Evolutionary conservation across 2,797 vertebrate genomes (phyloP).

Genomic region (Gymnoscopelus microlampas): DNA sequence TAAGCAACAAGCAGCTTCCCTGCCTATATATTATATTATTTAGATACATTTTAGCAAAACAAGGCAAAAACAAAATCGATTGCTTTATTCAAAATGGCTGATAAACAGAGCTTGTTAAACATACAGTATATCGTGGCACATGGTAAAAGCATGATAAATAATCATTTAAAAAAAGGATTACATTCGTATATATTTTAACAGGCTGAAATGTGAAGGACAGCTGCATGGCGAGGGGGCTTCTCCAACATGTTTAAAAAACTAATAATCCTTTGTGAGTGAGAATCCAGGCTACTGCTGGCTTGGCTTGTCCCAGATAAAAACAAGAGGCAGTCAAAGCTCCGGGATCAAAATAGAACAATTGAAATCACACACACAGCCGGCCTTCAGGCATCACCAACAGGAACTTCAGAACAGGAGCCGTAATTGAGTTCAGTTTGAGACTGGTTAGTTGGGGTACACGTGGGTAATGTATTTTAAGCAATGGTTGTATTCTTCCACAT

Average conservation of each 20-base stretch:
- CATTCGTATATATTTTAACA: constrained; percentile 17
- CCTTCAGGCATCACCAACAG: constrained; percentile 15
- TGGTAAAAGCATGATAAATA: constrained; percentile 26
- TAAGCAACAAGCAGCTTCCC: too few relatives aligned
- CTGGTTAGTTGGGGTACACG: background rate
- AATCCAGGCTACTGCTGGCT: constrained; percentile 5
- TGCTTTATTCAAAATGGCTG: constrained; percentile 39
- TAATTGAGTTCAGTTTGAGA: constrained; percentile 3
- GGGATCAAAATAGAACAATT: constrained; percentile 8
- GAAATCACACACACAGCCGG: constrained; percentile 1
- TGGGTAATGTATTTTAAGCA: background rate
- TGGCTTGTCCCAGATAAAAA: constrained; percentile 18
- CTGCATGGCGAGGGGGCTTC: constrained; percentile 1
- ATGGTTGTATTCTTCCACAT: background rate
- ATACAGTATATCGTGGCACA: constrained; percentile 16
- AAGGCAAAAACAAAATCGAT: constrained; percentile 22
- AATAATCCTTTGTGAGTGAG: constrained; percentile 14
- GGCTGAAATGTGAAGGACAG: constrained; percentile 41
- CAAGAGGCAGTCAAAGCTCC: background rate
- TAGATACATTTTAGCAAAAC: background rate
- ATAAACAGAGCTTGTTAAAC: constrained; percentile 21
- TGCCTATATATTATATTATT: background rate
- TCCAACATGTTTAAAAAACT: constrained; percentile 18
- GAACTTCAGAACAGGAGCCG: constrained; percentile 1
- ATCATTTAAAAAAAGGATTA: constrained; percentile 12